phyloP scores from a whole-genome alignment of 2,113 vertebrate species.

The Felis chaus region DNA sequence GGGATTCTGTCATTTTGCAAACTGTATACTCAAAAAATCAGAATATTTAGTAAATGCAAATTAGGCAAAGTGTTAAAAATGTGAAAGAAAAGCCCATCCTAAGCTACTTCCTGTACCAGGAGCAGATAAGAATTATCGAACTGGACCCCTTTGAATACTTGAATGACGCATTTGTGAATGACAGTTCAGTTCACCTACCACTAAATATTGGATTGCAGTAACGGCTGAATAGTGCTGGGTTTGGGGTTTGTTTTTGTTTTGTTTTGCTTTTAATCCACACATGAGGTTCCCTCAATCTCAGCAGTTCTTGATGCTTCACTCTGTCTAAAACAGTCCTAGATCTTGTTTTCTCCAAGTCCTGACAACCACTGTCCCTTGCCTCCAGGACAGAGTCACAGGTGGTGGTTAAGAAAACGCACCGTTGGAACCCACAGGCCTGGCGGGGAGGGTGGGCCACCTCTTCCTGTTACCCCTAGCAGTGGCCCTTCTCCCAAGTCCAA shows the following conservation, averaged over 20 bases:
- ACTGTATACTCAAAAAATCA: not conserved
- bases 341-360: not conserved
- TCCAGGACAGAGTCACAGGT: not conserved
- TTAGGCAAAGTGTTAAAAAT: not conserved
- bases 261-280: not conserved
- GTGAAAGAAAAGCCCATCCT: not conserved
- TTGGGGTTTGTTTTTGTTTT: not conserved
- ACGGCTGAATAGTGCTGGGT: not conserved
- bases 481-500: not conserved
- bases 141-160: not conserved
- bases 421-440: too few relatives aligned
- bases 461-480: not conserved
- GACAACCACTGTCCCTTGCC: not conserved
- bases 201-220: not conserved
- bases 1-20: not conserved
- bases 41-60: not conserved
- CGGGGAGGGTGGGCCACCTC: fast-evolving
- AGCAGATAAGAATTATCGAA: not conserved
- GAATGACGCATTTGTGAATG: not conserved
- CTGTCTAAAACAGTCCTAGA: not conserved
- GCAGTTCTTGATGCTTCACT: not conserved
- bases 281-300: not conserved
- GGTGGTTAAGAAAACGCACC: not conserved
- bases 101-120: not conserved
- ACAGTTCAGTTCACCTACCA: not conserved